Conservation (phyloP, 2,797 vertebrate species). For the Molossus alvarezi region DNA sequence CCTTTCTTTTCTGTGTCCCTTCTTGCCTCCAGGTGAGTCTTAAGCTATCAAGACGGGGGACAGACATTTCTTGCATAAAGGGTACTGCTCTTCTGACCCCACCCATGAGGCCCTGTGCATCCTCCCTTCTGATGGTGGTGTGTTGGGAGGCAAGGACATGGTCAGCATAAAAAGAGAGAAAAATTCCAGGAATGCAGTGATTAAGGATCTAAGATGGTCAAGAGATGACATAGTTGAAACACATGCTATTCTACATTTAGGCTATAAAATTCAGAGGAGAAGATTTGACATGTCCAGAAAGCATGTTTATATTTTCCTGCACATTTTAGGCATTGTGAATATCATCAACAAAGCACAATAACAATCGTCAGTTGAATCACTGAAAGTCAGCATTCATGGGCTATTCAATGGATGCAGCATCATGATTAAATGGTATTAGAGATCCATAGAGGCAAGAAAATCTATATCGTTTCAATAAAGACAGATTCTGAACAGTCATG, state of each 20-base stretch:
- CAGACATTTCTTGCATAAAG: background rate
- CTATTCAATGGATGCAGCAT: background rate
- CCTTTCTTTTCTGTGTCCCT: background rate
- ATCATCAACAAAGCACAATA: background rate
- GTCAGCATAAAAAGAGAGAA: background rate
- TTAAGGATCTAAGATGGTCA: background rate
- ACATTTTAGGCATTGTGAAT: background rate
- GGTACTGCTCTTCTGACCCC: background rate
- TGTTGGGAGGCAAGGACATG: background rate
- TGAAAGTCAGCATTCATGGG: background rate
- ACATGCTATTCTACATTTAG: background rate
- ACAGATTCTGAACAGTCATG: background rate
- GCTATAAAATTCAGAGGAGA: background rate
- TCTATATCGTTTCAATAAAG: background rate
- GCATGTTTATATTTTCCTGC: background rate
- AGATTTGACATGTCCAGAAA: background rate
- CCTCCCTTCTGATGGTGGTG: background rate
- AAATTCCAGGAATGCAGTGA: background rate
- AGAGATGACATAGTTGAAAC: background rate
- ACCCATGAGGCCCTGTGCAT: background rate
- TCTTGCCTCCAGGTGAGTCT: background rate
- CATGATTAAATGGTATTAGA: background rate
- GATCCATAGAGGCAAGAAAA: background rate
- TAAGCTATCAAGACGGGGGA: background rate
- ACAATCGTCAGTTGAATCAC: background rate